Base-by-base conservation (phyloP, 2,113 vertebrate genomes). In the Ceyx cyanopectus region DNA sequence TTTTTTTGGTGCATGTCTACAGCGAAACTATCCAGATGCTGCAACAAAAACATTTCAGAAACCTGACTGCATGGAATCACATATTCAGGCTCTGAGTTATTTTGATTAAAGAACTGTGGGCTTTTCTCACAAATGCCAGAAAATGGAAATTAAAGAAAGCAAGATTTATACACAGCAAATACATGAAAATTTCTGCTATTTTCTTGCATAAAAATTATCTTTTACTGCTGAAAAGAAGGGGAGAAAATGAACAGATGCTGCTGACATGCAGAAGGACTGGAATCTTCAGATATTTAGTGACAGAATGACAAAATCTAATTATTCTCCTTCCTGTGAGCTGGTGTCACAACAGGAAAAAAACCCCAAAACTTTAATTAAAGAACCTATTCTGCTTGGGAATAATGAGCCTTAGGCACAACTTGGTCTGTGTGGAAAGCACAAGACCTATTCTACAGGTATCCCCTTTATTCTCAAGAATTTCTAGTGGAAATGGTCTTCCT, bases 211-310 rank as follows among this genome's bases (percentile, higher is more conserved):
- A 53, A 69, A 74, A 2, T n/a, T 7, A 53, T 54, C 23, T 46
- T 69, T 48, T 13, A 79, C n/a, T 66, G 20, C 27, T 50, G 60
- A 82, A 77, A 82, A 89, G 66, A 87, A 89, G n/a, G 9, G 8
- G 43, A 37, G 51, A 50, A 96, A 95, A 93, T 63, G 37, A 93
- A 75, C 72, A 78, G 69, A 88, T 18, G 58, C n/a, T 18, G 58
- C n/a, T 50, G 80, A 76, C 73, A 92, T 72, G 78, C 54, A 78
- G 43, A 69, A 76, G 0, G 0, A 92, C 3, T 76, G 43, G 21
- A 22, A 66, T 85, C 14, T 85, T 82, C 32, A 69, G 63, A 54
- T 87, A 87, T 68, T 91, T 91, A 87, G 82, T 26, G 37, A 82
- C 7, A 14, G 60, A 90, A 94, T 61, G 57, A 81, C 5, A 6